phyloP scores from a whole-genome alignment of 1,140 invertebrate genomes.

The Goniozus legneri region DNA sequence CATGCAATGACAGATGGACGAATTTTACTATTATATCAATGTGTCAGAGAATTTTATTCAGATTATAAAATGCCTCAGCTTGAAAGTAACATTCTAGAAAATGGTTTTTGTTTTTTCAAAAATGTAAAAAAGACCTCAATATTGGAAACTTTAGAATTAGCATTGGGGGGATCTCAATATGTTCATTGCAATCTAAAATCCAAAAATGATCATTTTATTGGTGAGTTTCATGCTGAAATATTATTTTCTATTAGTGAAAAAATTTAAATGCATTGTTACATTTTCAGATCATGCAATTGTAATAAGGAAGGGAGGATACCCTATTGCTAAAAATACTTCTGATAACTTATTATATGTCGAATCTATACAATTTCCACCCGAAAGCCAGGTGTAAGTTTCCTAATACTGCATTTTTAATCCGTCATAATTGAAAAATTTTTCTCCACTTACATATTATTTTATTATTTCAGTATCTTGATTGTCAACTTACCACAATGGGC shows the following conservation, averaged over 20 bases:
- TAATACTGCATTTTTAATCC: slow-evolving; percentile 15
- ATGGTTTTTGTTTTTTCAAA: not conserved
- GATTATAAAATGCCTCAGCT: slow-evolving; percentile 46
- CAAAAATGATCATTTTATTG: slow-evolving; percentile 49
- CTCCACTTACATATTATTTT: slow-evolving; percentile 2
- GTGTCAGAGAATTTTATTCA: slow-evolving; percentile 55
- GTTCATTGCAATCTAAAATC: slow-evolving; percentile 46
- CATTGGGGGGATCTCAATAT: slow-evolving; percentile 50
- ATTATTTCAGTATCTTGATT: slow-evolving; percentile 50
- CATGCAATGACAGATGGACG: slow-evolving; percentile 15
- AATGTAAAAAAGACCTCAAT: not conserved
- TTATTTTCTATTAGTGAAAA: not conserved
- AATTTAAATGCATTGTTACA: slow-evolving; percentile 12
- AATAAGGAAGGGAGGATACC: slow-evolving; percentile 54
- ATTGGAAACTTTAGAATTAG: slow-evolving; percentile 37
- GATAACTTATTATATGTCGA: slow-evolving; percentile 16
- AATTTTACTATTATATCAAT: slow-evolving; percentile 57
- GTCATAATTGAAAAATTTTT: slow-evolving; percentile 5
- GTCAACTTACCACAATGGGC: slow-evolving; percentile 29
- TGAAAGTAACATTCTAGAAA: not conserved
- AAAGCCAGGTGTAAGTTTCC: slow-evolving; percentile 49
- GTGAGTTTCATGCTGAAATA: slow-evolving; percentile 18
- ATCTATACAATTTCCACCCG: slow-evolving; percentile 48
- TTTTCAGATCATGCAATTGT: slow-evolving; percentile 55
- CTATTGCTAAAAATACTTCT: slow-evolving; percentile 43